A percentile compares a stretch with the other conserved stretches of the same genome.
Evolutionary conservation across 1,140 invertebrate species (phyloP).

Genomic region (Leptinotarsa lineolata): DNA sequence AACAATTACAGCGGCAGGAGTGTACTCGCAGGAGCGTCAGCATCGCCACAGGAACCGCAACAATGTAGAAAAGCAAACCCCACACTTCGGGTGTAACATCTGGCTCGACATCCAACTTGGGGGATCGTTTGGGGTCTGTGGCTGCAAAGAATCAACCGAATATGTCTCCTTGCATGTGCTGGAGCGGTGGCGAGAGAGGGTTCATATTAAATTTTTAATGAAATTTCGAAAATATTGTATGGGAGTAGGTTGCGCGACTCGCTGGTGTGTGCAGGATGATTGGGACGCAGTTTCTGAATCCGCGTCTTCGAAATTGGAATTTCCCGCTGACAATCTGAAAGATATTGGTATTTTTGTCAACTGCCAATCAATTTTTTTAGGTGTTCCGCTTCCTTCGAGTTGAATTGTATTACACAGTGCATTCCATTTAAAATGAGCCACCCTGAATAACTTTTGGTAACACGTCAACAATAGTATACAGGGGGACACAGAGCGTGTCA

Average conservation of each 20-base stretch:
- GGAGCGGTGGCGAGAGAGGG: neutral
- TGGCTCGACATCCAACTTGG: neutral
- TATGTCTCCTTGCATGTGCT: conserved; percentile 13
- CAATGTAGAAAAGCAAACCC: conserved; percentile 7
- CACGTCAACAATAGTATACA: too few species aligned
- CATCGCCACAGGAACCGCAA: conserved; percentile 14
- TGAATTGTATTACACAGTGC: too few species aligned
- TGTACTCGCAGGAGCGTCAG: neutral
- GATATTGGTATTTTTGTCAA: neutral
- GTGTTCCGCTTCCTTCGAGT: too few species aligned
- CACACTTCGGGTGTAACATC: conserved; percentile 5
- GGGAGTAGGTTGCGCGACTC: neutral
- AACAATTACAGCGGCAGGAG: conserved; percentile 17
- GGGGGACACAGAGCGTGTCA: too few species aligned
- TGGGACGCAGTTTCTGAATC: neutral
- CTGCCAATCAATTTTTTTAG: too few species aligned
- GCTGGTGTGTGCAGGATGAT: too few species aligned
- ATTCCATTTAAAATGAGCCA: too few species aligned
- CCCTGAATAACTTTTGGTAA: too few species aligned
- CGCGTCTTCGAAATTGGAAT: neutral
- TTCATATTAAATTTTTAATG: conserved; percentile 20
- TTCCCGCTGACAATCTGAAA: neutral
- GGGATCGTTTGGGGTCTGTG: conserved; percentile 7
- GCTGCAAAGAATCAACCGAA: conserved; percentile 3
- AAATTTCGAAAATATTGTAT: conserved; percentile 15